A percentile compares a stretch with the other conserved stretches of the same genome.
These are phyloP conservation scores for Orthonyx spaldingii DNA, from an alignment of 2,113 vertebrate genomes.

Conservation along the genomic window DNA sequence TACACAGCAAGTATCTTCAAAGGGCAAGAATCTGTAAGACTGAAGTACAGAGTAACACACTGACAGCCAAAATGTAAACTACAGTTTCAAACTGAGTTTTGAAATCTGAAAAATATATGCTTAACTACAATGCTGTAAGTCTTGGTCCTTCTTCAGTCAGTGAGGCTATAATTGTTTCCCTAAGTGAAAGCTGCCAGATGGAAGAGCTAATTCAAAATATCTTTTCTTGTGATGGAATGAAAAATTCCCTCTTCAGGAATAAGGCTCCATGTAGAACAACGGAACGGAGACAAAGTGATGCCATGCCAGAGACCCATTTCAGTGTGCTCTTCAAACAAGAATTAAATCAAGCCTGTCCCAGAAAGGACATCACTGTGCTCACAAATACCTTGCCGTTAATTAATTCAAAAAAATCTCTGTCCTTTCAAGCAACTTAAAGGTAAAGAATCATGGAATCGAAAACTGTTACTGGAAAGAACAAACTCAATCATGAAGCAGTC, in stretches of 20 bases:
- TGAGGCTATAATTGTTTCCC: background rate
- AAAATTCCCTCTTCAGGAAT: background rate
- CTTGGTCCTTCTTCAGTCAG: background rate
- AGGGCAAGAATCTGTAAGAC: background rate
- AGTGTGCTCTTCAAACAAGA: background rate
- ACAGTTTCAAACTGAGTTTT: background rate
- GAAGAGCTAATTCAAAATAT: background rate
- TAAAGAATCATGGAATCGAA: background rate
- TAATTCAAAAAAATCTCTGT: background rate
- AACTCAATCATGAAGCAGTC: background rate
- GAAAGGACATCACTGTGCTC: background rate
- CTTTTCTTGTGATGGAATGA: background rate
- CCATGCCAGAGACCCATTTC: background rate
- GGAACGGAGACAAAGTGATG: background rate
- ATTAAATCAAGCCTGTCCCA: background rate
- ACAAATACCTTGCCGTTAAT: background rate
- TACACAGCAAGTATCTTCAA: background rate
- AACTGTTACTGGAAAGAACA: background rate
- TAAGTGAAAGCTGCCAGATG: background rate
- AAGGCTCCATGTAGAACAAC: fast-evolving
- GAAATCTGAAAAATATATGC: background rate
- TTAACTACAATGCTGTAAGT: background rate
- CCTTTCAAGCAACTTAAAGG: background rate
- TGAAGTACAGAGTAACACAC: background rate
- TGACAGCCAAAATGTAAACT: background rate